phyloP scores from a whole-genome alignment of 2,113 vertebrate species.

The Cochlearius cochlearius region DNA sequence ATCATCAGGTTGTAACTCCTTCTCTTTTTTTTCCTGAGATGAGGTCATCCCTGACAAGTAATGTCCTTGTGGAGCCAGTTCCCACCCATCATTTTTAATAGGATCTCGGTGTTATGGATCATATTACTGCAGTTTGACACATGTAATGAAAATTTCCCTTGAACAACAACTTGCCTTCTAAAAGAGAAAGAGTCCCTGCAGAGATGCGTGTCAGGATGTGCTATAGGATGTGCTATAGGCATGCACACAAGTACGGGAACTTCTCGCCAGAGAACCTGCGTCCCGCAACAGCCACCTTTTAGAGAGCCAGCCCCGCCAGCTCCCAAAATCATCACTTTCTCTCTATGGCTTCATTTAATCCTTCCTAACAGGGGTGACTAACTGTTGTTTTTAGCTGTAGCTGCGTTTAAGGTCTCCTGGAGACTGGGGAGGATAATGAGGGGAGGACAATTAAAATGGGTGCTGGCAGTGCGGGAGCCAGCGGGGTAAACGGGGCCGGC shows the following conservation, averaged over 20 bases:
- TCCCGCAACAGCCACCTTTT: accelerated
- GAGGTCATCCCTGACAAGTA: neutral
- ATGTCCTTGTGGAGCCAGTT: neutral
- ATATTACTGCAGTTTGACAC: neutral
- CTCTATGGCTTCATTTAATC: neutral
- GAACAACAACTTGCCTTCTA: neutral
- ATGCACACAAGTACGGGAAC: neutral
- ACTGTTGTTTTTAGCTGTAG: neutral
- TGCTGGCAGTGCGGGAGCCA: neutral
- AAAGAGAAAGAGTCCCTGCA: neutral
- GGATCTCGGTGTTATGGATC: neutral
- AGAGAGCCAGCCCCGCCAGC: neutral
- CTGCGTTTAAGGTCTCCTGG: neutral
- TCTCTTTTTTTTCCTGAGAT: neutral
- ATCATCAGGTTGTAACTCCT: neutral
- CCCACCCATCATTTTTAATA: neutral
- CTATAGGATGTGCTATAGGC: neutral
- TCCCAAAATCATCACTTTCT: accelerated
- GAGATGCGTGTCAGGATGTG: neutral
- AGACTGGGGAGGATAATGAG: neutral
- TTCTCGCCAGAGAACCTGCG: neutral
- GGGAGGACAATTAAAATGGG: accelerated
- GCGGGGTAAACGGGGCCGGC: accelerated
- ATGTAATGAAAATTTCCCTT: neutral
- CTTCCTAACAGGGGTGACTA: neutral